These are phyloP conservation scores for Nyctereutes procyonoides DNA, from an alignment of 2,113 vertebrate genomes.

Conservation along the genomic window DNA sequence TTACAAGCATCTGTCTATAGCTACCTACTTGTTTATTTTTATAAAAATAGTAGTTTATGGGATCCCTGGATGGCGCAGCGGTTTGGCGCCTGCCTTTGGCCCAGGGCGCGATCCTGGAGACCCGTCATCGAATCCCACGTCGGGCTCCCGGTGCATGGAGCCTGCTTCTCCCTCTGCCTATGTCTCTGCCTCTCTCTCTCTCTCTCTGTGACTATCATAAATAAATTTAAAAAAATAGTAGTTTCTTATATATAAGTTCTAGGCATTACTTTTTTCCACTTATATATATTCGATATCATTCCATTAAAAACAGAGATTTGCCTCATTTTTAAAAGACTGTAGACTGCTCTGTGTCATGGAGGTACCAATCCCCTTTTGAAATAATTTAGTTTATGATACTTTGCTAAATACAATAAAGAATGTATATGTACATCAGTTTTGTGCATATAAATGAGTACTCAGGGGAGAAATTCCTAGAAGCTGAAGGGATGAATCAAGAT, in stretches of 20 bases:
- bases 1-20: not conserved
- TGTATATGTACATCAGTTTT: not conserved
- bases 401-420: not conserved
- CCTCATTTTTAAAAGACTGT: not conserved
- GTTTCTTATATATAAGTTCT: constrained; percentile 44
- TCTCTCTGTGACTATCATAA: too few relatives aligned
- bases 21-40: constrained; percentile 28
- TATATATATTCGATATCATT: not conserved
- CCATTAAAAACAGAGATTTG: not conserved
- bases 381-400: constrained; percentile 42
- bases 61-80: too few relatives aligned
- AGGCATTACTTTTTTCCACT: not conserved
- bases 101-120: too few relatives aligned
- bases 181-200: too few relatives aligned
- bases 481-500: not conserved
- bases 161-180: too few relatives aligned
- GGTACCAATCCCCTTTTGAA: not conserved
- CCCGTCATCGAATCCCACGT: too few relatives aligned
- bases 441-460: not conserved
- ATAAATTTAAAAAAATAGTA: too few relatives aligned
- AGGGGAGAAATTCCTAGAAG: constrained; percentile 30
- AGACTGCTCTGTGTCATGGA: not conserved
- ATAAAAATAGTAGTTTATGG: not conserved
- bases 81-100: too few relatives aligned
- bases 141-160: too few relatives aligned